Percentiles rank a stretch among this genome's conserved stretches.
Conservation (phyloP, 2,797 vertebrate species). For the Sandelia bainsii region DNA sequence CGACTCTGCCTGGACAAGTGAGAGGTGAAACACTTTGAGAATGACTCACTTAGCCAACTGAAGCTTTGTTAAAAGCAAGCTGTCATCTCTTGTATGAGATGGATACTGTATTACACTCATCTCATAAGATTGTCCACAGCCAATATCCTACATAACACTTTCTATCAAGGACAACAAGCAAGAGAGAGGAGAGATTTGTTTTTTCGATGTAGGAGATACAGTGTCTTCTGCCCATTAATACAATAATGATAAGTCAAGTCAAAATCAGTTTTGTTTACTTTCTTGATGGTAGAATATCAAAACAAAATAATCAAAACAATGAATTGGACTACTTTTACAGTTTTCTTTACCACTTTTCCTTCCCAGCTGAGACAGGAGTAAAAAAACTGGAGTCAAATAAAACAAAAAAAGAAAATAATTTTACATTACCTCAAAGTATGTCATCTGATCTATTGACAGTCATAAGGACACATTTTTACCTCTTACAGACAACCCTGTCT, state of each 20-base stretch:
- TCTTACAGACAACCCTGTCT: no score
- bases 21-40: constrained; percentile 56
- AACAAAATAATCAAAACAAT: background rate
- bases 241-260: background rate
- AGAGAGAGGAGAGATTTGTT: background rate
- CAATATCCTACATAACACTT: constrained; percentile 26
- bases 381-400: background rate
- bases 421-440: background rate
- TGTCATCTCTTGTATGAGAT: constrained; percentile 55
- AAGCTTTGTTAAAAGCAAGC: constrained; percentile 57
- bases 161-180: constrained; percentile 40
- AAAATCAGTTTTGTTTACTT: constrained; percentile 6
- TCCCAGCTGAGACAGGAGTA: constrained; percentile 1
- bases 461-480: constrained; percentile 12
- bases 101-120: constrained; percentile 57
- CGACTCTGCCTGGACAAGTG: constrained; percentile 30
- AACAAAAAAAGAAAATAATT: background rate
- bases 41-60: constrained; percentile 61
- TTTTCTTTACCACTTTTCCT: background rate
- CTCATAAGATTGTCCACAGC: constrained; percentile 47
- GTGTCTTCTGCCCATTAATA: background rate
- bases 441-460: constrained; percentile 25
- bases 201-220: constrained; percentile 15
- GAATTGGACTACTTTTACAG: background rate
- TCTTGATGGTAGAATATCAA: background rate